Conservation (phyloP, 1,140 invertebrate species). For the Drosophila asahinai region DNA sequence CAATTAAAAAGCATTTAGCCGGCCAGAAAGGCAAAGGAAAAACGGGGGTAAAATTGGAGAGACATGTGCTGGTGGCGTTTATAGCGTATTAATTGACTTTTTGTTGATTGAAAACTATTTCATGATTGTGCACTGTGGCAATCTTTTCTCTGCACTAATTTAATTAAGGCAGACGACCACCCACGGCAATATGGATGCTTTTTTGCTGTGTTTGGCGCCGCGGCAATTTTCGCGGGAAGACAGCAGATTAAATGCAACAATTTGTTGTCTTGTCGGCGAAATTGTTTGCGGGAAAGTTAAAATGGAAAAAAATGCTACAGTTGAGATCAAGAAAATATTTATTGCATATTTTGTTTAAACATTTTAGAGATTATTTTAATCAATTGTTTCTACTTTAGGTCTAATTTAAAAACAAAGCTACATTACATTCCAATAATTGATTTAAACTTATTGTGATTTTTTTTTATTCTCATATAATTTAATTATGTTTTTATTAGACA, state of each 20-base stretch:
- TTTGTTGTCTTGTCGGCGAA: constrained; percentile 48
- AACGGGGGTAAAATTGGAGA: constrained; percentile 22
- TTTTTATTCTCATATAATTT: not conserved
- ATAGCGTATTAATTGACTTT: constrained; percentile 64
- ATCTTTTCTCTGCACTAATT: constrained; percentile 59
- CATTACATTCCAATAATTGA: too few relatives aligned
- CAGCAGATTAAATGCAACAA: constrained; percentile 59
- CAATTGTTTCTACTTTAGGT: too few relatives aligned
- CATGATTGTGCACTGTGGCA: constrained; percentile 42
- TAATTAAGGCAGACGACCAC: constrained; percentile 58
- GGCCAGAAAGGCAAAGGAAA: constrained; percentile 21
- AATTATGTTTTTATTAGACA: not conserved
- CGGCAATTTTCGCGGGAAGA: constrained; percentile 2
- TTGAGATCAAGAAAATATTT: not conserved
- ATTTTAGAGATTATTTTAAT: too few relatives aligned
- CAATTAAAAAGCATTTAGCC: constrained; percentile 63
- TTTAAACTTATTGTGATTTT: not conserved
- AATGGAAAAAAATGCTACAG: constrained; percentile 4
- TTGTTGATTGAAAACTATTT: constrained; percentile 72
- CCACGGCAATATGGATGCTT: constrained; percentile 8
- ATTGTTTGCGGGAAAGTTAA: constrained; percentile 71
- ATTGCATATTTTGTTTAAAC: too few relatives aligned
- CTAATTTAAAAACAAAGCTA: too few relatives aligned
- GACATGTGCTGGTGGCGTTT: constrained; percentile 53
- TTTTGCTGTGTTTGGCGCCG: constrained; percentile 9